Conservation (phyloP, 2,888 invertebrate genomes). For the Rhabditoides inermis region DNA sequence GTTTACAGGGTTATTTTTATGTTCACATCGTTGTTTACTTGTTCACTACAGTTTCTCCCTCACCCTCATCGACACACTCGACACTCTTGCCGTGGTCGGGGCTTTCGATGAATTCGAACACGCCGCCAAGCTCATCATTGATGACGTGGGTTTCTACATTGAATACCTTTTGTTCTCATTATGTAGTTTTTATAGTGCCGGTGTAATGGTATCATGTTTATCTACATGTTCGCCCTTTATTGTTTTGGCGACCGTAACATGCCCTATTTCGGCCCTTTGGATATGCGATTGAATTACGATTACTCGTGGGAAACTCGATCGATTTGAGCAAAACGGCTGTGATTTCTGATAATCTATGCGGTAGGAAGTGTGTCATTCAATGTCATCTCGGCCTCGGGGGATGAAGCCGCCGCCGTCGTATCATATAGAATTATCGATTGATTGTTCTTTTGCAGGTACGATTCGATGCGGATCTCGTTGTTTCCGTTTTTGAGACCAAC, state of each 20-base stretch:
- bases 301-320: no score
- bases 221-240: not conserved
- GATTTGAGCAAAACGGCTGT: no score
- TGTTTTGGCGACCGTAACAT: not conserved
- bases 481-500: conserved; percentile 96
- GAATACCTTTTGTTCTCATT: not conserved
- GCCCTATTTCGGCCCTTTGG: no score
- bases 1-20: not conserved
- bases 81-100: conserved; percentile 79
- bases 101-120: conserved; percentile 87
- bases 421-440: no score
- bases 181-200: not conserved
- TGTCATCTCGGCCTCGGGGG: no score
- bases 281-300: no score
- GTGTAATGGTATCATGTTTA: no score
- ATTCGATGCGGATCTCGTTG: conserved; percentile 86
- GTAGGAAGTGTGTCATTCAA: no score
- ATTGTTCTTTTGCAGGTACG: conserved; percentile 55
- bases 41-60: conserved; percentile 72
- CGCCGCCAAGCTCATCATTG: conserved; percentile 75
- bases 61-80: conserved; percentile 85
- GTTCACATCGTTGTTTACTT: not conserved
- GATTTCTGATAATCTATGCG: no score
- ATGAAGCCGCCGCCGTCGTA: no score
- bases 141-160: conserved; percentile 61